Base-by-base conservation (phyloP, 2,888 invertebrate genomes). In the Coecobrya sp. region DNA sequence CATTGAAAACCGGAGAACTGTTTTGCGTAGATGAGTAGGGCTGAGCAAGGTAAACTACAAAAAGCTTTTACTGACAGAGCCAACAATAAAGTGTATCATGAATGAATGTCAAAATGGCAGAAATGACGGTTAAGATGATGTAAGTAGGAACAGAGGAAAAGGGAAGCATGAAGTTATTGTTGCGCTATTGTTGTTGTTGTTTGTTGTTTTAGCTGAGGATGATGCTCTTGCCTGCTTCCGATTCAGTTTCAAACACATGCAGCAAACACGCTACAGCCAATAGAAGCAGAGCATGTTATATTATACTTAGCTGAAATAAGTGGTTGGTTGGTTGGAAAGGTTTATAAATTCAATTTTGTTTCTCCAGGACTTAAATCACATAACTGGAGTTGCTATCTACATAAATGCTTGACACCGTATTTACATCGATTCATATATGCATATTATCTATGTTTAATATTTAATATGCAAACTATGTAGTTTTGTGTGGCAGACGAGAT, bases 301-400 rank as follows among this genome's bases (percentile, higher is more conserved):
- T n/a, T n/a, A 25, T 73, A 25, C 19, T 22, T 45, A 42, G 42
- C 45, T 19, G 42, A 88, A 88, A 88, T 81, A 76, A 88, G 79
- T 25, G 19, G 65, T 88, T 88, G 4, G 49, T 52, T 79, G 68
- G 88, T 30, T 68, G 30, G 59, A 52, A 81, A 88, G 81, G 65
- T 25, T 76, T 82, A 16, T 25, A 68, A 84, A 89, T 89, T 89
- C 82, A 89, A 89, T 89, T 89, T 89, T 84, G 27, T n/a, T 42
- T 68, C 65, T 55, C 45, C 7, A 49, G 49, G 79, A 73, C 79
- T 81, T n/a, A 27, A 52, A 55, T 25, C 0, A 52, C 22, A 55
- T 52, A 52, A 55, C 27, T 27, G 16, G 52, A 25, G 13, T 25
- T 65, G 11, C 16, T 65, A 65, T 65, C 3, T 65, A 19, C 10